phyloP scores from a whole-genome alignment of 2,888 invertebrate species.

The Gibbula magus region DNA sequence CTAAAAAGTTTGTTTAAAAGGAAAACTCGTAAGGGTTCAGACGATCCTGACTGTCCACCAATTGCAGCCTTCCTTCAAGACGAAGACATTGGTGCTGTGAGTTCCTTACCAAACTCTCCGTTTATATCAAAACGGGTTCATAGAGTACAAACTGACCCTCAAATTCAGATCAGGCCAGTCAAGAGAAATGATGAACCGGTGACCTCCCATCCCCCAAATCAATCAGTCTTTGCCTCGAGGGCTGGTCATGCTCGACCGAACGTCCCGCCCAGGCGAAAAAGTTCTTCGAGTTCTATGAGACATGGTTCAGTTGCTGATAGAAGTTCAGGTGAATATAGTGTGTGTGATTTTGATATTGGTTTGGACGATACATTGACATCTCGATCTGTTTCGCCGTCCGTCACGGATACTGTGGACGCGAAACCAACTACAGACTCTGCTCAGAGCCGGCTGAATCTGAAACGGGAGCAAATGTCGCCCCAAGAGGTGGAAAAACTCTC shows the following conservation, averaged over 20 bases:
- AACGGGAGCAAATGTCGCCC: neutral
- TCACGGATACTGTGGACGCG: slow-evolving; percentile 4
- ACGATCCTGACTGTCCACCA: slow-evolving; percentile 38
- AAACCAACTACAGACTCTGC: neutral
- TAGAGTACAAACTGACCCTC: slow-evolving; percentile 12
- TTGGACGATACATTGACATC: slow-evolving; percentile 39
- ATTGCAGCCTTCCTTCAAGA: slow-evolving; percentile 34
- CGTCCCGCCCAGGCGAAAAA: neutral
- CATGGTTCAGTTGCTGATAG: slow-evolving; percentile 2
- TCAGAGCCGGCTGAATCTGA: neutral
- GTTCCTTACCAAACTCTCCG: slow-evolving; percentile 22
- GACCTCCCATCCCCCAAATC: neutral
- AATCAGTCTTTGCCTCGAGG: neutral
- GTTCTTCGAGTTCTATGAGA: slow-evolving; percentile 8
- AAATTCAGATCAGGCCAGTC: slow-evolving; percentile 5
- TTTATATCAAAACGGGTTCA: slow-evolving; percentile 14
- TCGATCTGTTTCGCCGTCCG: slow-evolving; percentile 32
- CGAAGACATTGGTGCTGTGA: slow-evolving; percentile 40
- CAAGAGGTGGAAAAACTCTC: slow-evolving; percentile 12
- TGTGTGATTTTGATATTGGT: slow-evolving; percentile 26
- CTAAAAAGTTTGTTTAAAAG: slow-evolving; percentile 42
- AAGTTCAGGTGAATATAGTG: slow-evolving; percentile 36
- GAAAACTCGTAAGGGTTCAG: slow-evolving; percentile 37
- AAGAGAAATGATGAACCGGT: neutral
- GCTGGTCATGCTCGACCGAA: neutral